Evolutionary conservation across 2,888 invertebrate genomes (phyloP).

Genomic region (Apeira syringaria): DNA sequence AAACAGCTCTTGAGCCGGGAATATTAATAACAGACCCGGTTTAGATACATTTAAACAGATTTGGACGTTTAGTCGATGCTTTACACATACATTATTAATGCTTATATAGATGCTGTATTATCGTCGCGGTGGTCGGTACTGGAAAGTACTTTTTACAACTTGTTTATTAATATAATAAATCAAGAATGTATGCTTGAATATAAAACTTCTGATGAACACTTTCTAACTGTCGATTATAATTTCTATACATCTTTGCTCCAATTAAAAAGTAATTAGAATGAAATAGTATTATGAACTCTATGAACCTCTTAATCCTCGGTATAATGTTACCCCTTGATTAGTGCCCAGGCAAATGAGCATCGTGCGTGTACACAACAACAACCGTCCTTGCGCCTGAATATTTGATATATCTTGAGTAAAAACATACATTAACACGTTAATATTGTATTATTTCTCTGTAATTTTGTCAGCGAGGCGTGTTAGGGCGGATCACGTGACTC

Average conservation of each 20-base stretch:
- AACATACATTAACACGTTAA: slow-evolving; percentile 46
- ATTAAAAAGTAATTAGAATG: slow-evolving; percentile 14
- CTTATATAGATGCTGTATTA: slow-evolving; percentile 1
- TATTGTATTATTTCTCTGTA: slow-evolving; percentile 52
- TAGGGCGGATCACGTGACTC: slow-evolving; percentile 52
- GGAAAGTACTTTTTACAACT: no score
- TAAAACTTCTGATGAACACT: no score
- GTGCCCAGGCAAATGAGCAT: slow-evolving; percentile 29
- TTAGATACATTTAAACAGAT: slow-evolving; percentile 14
- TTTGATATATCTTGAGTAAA: slow-evolving; percentile 44
- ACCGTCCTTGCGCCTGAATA: slow-evolving; percentile 35
- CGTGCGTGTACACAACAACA: slow-evolving; percentile 36
- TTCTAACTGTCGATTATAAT: background rate
- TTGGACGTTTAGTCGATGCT: slow-evolving; percentile 11
- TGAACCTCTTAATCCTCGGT: slow-evolving; percentile 4
- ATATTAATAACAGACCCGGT: slow-evolving; percentile 16
- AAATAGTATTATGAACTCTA: slow-evolving; percentile 3
- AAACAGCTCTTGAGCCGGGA: slow-evolving; percentile 14
- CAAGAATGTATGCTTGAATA: no score
- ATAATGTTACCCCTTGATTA: slow-evolving; percentile 12
- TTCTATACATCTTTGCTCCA: background rate
- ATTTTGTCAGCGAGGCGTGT: slow-evolving; percentile 50
- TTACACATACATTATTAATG: slow-evolving; percentile 16
- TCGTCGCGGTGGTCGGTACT: no score
- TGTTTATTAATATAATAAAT: no score